Conservation (phyloP, 2,113 vertebrate genomes). For the Monarcha castaneiventris region DNA sequence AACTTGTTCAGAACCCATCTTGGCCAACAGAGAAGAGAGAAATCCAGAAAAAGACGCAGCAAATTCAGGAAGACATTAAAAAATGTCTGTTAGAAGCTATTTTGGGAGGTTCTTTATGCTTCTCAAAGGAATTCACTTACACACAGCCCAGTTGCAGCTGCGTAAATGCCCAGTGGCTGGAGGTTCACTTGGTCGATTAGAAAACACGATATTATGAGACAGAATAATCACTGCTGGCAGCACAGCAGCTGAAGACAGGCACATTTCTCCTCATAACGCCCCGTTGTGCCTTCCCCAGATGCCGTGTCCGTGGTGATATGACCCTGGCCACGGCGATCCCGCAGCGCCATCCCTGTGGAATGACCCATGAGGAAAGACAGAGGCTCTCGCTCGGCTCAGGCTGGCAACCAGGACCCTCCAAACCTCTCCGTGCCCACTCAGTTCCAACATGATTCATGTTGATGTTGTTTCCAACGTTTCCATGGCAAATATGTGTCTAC, state of each 20-base stretch:
- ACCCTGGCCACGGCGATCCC: neutral
- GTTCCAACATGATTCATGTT: conserved; percentile 30
- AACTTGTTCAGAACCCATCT: neutral
- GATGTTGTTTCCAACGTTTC: conserved; percentile 55
- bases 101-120: neutral
- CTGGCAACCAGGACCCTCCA: conserved; percentile 17
- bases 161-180: neutral
- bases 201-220: conserved; percentile 1
- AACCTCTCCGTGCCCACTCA: conserved; percentile 26
- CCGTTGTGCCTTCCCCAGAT: neutral
- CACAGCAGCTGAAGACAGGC: neutral
- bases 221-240: conserved; percentile 30
- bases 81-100: neutral
- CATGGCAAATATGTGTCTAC: neutral
- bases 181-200: neutral
- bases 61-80: neutral
- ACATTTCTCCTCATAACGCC: neutral
- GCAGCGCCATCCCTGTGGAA: accelerated
- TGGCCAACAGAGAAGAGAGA: neutral
- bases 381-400: neutral
- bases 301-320: accelerated
- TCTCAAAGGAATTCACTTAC: conserved; percentile 5
- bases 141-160: neutral
- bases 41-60: neutral
- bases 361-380: neutral